These are phyloP conservation scores for Synchiropus splendidus DNA, from an alignment of 2,113 vertebrate species.

Conservation along the genomic window DNA sequence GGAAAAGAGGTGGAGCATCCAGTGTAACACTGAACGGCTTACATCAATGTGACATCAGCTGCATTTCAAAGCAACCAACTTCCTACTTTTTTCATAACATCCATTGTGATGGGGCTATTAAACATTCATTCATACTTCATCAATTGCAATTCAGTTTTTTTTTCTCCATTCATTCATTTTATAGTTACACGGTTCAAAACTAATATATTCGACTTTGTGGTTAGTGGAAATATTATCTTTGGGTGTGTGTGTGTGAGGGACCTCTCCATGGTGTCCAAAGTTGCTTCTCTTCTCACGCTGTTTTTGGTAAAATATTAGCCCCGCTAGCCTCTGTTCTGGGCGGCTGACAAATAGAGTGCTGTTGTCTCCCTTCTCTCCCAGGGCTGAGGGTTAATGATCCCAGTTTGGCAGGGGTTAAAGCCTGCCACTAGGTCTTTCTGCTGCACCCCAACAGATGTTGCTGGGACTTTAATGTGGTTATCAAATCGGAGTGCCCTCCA, in stretches of 20 bases:
- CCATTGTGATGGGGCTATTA: too few species aligned
- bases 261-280: constrained; percentile 73
- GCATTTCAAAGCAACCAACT: too few species aligned
- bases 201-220: too few species aligned
- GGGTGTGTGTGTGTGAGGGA: constrained; percentile 28
- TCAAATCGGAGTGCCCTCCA: constrained; percentile 89
- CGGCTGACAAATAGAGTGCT: constrained; percentile 87
- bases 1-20: too few species aligned
- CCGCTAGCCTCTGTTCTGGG: constrained; percentile 63
- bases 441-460: constrained; percentile 91
- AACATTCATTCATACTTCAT: too few species aligned
- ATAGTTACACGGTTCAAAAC: too few species aligned
- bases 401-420: constrained; percentile 80
- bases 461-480: constrained; percentile 96
- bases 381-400: constrained; percentile 89
- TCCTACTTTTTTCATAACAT: too few species aligned
- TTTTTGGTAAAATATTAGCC: constrained; percentile 87
- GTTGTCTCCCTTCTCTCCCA: constrained; percentile 83
- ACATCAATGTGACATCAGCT: too few species aligned
- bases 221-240: too few species aligned
- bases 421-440: constrained; percentile 87
- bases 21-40: too few species aligned
- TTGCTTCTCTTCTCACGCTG: constrained; percentile 83
- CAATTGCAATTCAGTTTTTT: too few species aligned
- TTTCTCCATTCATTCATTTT: too few species aligned